Base-by-base conservation (phyloP, 2,797 vertebrate genomes). In the Acanthurus lineatus region DNA sequence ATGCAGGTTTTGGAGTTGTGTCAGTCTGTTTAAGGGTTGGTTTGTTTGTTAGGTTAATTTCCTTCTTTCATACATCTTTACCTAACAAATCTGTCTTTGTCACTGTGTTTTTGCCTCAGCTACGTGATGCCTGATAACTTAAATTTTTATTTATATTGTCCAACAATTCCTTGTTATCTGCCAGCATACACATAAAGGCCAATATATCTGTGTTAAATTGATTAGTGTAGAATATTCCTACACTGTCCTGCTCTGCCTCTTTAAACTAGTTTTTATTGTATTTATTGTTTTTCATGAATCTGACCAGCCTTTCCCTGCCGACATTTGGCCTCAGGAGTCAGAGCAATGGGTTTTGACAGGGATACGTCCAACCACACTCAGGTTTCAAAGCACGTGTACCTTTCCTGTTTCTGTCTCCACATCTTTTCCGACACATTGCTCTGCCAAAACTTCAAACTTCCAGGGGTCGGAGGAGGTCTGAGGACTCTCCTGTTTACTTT, bases 361-460 rank as follows among this genome's bases (percentile, higher is more conserved):
- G 67, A 69, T 56, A 5, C 19, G 2, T 88, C 60, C 60, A 20
- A 74, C 49, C 52, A 61, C 52, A 16, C 81, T 83, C 51, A 14
- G 25, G 64, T 82, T 85, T 82, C 77, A 44, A 61, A 63, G 76
- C 81, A 83, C 42, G 52, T 84, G 79, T 49, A 44, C 32, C 28
- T 85, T 89, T 91, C 83, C 84, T 86, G 90, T 86, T 88, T 86
- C 85, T 82, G 81, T 86, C 82, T 82, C 51, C 0, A 56, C 62
- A 35, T 77, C 63, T 85, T 85, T 82, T 88, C 77, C 54, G 0
- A 76, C 63, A 11, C 11, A 6, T 59, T 32, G 66, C 40, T 49
- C 71, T 59, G 73, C 77, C 78, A 81, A 35, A 35, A 35, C 32
- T 35, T 35, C 32, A 35, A 66, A 76, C 73, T 5, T 68, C 52